phyloP scores from a whole-genome alignment of 2,113 vertebrate species.

The Crypturellus undulatus region DNA sequence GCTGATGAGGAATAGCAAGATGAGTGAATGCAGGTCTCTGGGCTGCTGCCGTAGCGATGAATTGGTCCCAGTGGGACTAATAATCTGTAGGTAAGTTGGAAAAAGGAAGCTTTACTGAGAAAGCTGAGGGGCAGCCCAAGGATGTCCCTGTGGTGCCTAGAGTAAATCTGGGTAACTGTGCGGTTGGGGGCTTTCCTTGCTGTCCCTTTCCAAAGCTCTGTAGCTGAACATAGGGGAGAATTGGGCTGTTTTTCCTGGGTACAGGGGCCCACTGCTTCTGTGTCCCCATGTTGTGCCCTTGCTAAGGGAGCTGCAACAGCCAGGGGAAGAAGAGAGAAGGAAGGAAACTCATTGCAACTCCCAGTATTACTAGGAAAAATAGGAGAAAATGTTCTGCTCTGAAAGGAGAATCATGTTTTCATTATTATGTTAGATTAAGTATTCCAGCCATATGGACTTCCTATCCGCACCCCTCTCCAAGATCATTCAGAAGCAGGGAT shows the following conservation, averaged over 20 bases:
- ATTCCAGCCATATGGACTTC: not conserved
- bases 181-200: not conserved
- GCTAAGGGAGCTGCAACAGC: constrained; percentile 10
- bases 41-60: constrained; percentile 7
- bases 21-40: not conserved
- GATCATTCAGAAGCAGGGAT: not conserved
- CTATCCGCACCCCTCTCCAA: not conserved
- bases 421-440: not conserved
- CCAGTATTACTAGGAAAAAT: not conserved
- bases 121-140: constrained; percentile 50
- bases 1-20: not conserved
- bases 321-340: not conserved
- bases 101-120: not conserved
- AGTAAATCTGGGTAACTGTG: not conserved
- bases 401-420: not conserved
- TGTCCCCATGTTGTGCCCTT: constrained; percentile 2
- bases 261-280: not conserved
- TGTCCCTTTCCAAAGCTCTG: not conserved
- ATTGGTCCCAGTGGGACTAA: constrained; percentile 59
- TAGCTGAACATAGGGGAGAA: not conserved
- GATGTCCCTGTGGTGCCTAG: not conserved
- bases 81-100: constrained; percentile 11
- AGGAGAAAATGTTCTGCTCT: not conserved
- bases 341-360: not conserved
- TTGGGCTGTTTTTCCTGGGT: not conserved